phyloP scores from a whole-genome alignment of 2,888 invertebrate species.

The Tachystola acroxantha region DNA sequence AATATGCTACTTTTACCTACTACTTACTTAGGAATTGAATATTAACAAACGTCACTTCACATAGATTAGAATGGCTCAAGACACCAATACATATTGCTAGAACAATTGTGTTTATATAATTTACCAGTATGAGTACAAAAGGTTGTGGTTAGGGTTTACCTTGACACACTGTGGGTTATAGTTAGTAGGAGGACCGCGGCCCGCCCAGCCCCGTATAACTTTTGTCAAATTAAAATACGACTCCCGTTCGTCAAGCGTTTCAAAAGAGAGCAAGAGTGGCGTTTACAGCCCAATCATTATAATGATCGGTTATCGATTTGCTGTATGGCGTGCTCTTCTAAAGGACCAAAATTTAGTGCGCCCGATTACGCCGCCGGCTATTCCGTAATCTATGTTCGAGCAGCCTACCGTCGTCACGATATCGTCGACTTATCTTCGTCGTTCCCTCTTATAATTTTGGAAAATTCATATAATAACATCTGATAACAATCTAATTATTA shows the following conservation, averaged over 20 bases:
- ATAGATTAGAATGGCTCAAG: not conserved
- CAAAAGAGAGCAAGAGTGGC: conserved; percentile 57
- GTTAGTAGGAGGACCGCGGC: conserved; percentile 10
- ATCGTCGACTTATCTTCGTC: conserved; percentile 66
- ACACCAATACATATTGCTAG: not conserved
- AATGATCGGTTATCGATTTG: conserved; percentile 76
- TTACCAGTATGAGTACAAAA: no score
- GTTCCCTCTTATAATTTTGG: conserved; percentile 69
- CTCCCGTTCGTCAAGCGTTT: conserved; percentile 65
- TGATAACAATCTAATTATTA: conserved; percentile 77
- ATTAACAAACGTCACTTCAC: not conserved
- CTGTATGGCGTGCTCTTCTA: conserved; percentile 64
- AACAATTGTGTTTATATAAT: not conserved
- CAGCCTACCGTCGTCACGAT: conserved; percentile 68
- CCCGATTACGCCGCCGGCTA: conserved; percentile 60
- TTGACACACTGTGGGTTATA: no score
- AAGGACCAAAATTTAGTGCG: conserved; percentile 68
- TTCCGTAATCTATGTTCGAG: conserved; percentile 57
- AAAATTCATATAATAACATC: conserved; percentile 75
- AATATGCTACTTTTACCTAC: no score
- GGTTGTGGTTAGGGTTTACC: no score
- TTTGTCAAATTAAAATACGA: conserved; percentile 47
- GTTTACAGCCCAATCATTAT: conserved; percentile 73
- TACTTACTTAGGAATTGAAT: no score
- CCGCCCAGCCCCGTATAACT: no score